Evolutionary conservation across 2,113 vertebrate genomes (phyloP).

Genomic region (Electrona antarctica): DNA sequence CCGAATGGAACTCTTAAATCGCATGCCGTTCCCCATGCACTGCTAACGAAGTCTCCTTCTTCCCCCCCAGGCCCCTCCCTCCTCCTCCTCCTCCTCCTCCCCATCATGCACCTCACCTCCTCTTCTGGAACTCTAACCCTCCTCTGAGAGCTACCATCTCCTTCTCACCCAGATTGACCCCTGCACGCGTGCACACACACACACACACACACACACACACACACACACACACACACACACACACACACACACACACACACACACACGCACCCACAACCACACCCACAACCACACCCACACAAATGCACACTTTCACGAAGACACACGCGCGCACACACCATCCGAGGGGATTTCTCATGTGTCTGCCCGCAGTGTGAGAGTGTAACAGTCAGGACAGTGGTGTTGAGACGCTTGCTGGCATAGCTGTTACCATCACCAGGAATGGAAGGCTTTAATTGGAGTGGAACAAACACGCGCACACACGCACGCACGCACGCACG

Average conservation of each 20-base stretch:
- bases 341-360: slow-evolving; percentile 20
- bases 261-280: slow-evolving; percentile 2
- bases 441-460: not conserved
- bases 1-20: not conserved
- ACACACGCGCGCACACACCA: not conserved
- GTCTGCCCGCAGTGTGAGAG: slow-evolving; percentile 27
- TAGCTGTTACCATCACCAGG: not conserved
- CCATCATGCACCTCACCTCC: not conserved
- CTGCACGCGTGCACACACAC: not conserved
- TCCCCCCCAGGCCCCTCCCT: not conserved
- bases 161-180: slow-evolving; percentile 19
- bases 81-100: not conserved
- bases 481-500: not conserved
- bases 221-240: not conserved
- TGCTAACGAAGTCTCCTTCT: not conserved
- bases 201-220: slow-evolving; percentile 14
- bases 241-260: not conserved
- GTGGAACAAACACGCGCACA: not conserved
- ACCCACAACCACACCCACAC: slow-evolving; percentile 7
- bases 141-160: slow-evolving; percentile 1
- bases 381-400: not conserved
- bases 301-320: too few species aligned
- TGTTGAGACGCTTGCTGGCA: not conserved
- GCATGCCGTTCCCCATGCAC: not conserved
- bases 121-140: slow-evolving; percentile 54